Conservation (phyloP, 2,113 vertebrate genomes). For the Psettodes erumei region DNA sequence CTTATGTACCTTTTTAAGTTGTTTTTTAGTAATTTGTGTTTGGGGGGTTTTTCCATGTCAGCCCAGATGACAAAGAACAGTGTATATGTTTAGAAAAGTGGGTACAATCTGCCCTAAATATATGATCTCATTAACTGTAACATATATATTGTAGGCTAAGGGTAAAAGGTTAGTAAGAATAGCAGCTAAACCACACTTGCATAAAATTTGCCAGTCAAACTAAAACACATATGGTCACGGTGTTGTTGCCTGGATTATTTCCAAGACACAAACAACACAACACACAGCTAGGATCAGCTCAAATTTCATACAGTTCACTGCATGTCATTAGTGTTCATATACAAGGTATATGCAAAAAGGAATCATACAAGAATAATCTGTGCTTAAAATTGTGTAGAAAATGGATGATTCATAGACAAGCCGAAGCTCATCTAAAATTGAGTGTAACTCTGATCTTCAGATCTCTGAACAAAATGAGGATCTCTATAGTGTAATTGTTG, state of each 20-base stretch:
- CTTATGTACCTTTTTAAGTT: neutral
- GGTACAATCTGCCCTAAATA: no score
- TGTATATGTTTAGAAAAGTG: neutral
- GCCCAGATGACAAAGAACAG: neutral
- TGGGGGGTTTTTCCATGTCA: neutral
- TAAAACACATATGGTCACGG: constrained; percentile 44
- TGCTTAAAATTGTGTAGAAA: neutral
- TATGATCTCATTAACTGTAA: neutral
- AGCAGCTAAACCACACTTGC: constrained; percentile 51
- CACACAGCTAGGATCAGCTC: neutral
- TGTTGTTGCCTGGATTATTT: constrained; percentile 30
- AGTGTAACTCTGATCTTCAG: neutral
- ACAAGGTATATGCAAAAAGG: neutral
- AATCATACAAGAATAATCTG: neutral
- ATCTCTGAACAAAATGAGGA: neutral
- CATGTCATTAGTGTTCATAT: neutral
- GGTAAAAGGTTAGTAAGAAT: neutral
- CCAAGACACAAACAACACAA: constrained; percentile 28
- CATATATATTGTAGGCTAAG: neutral
- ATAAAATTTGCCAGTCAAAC: constrained; percentile 81
- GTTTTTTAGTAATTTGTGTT: neutral
- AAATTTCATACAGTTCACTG: neutral
- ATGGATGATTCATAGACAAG: neutral
- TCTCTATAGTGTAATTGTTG: no score
- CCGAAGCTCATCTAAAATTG: constrained; percentile 24